Evolutionary conservation across 1,140 invertebrate genomes (phyloP).

Genomic region (Drosophila parvula): DNA sequence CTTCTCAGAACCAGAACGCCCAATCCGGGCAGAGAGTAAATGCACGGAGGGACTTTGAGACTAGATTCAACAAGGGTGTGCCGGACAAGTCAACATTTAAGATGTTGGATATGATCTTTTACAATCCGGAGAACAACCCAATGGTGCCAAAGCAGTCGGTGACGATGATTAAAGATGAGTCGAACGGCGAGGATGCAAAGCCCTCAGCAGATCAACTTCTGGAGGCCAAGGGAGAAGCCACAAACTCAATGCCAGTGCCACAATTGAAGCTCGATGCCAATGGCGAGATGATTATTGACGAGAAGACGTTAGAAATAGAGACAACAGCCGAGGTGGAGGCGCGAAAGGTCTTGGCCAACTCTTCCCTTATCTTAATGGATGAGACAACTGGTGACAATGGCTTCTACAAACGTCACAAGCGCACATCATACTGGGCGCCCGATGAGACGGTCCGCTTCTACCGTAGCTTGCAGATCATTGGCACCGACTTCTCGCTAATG

Average conservation of each 20-base stretch:
- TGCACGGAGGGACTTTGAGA: conserved; percentile 86
- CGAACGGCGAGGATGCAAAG: conserved; percentile 48
- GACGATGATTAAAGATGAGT: conserved; percentile 68
- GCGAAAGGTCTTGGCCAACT: conserved; percentile 87
- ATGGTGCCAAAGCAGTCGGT: conserved; percentile 85
- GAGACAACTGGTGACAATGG: conserved; percentile 86
- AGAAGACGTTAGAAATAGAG: conserved; percentile 93
- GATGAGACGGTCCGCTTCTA: conserved; percentile 94
- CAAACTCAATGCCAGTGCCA: conserved; percentile 87
- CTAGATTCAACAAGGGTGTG: conserved; percentile 85
- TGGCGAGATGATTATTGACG: conserved; percentile 94
- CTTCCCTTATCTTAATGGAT: conserved; percentile 88
- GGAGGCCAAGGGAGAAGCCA: conserved; percentile 41
- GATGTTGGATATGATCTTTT: conserved; percentile 96
- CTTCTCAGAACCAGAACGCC: conserved; percentile 41
- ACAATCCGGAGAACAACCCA: conserved; percentile 91
- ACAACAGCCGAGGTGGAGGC: conserved; percentile 88
- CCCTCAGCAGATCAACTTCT: conserved; percentile 51
- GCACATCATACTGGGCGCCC: conserved; percentile 88
- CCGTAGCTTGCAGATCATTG: conserved; percentile 92
- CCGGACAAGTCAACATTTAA: conserved; percentile 89
- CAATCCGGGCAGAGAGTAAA: conserved; percentile 62
- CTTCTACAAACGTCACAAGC: conserved; percentile 87
- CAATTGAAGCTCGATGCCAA: conserved; percentile 95
- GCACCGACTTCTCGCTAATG: conserved; percentile 96